These are phyloP conservation scores for Arenaria interpres DNA, from an alignment of 2,113 vertebrate genomes.

Conservation along the genomic window DNA sequence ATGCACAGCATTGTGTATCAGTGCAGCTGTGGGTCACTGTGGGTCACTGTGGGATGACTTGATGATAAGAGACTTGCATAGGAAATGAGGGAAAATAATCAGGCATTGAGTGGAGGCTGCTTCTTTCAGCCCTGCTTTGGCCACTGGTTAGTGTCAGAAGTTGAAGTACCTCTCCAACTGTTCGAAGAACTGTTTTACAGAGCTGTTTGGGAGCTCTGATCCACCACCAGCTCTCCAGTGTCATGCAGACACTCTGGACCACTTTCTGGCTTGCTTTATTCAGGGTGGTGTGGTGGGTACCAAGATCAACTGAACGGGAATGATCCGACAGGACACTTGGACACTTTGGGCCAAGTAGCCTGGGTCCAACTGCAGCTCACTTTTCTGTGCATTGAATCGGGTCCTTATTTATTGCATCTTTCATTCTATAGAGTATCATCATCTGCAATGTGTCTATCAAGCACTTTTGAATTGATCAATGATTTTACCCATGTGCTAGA, in stretches of 20 bases:
- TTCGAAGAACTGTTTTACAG: no score
- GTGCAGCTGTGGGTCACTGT: conserved; percentile 46
- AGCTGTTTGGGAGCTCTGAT: not conserved
- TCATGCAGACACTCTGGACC: accelerated
- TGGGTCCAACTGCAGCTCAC: not conserved
- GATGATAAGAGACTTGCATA: not conserved
- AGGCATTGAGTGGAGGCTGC: not conserved
- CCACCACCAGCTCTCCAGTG: not conserved
- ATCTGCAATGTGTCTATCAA: not conserved
- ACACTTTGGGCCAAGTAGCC: not conserved
- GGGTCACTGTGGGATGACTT: not conserved
- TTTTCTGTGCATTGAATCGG: not conserved
- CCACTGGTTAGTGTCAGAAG: not conserved
- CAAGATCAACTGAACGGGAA: accelerated
- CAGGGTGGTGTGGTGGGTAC: not conserved
- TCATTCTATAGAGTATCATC: not conserved
- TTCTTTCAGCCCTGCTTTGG: not conserved
- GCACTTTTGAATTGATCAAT: not conserved
- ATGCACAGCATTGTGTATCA: not conserved
- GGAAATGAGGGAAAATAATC: conserved; percentile 35
- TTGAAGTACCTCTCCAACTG: not conserved
- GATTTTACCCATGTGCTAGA: not conserved
- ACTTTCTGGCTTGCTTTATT: not conserved
- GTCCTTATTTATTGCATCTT: not conserved
- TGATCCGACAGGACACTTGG: not conserved